Conservation (phyloP, 2,797 vertebrate genomes). For the Molothrus ater region DNA sequence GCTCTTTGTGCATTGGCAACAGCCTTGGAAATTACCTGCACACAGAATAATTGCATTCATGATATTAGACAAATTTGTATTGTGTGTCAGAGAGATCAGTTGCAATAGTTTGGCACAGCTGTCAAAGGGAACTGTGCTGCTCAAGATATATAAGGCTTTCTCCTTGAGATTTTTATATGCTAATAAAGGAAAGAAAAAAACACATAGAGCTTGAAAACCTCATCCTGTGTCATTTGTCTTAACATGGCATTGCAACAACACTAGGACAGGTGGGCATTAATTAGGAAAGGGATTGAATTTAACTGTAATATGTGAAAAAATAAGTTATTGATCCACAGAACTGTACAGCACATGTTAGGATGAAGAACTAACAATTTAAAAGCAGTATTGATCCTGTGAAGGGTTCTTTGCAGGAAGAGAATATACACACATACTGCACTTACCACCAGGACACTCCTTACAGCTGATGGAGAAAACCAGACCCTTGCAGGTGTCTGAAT, state of each 20-base stretch:
- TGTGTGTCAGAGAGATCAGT: neutral
- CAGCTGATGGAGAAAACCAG: neutral
- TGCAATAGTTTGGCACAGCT: neutral
- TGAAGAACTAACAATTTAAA: neutral
- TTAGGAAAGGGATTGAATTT: neutral
- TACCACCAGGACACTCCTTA: neutral
- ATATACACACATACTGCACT: neutral
- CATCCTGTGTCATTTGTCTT: neutral
- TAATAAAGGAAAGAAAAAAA: neutral
- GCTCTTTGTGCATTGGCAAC: neutral
- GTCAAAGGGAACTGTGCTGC: neutral
- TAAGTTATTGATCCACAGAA: neutral
- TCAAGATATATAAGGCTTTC: neutral
- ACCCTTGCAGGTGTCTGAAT: neutral
- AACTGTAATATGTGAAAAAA: neutral
- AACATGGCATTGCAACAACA: neutral
- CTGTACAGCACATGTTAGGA: neutral
- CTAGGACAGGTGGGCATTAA: neutral
- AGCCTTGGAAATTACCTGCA: neutral
- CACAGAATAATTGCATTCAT: neutral
- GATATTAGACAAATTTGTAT: neutral
- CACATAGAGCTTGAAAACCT: neutral
- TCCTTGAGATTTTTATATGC: neutral
- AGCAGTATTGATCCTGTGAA: neutral
- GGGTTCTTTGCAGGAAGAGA: neutral